These are phyloP conservation scores for Zoanthus gigantus DNA, from an alignment of 92 coral and sea anemone species.

Conservation along the genomic window DNA sequence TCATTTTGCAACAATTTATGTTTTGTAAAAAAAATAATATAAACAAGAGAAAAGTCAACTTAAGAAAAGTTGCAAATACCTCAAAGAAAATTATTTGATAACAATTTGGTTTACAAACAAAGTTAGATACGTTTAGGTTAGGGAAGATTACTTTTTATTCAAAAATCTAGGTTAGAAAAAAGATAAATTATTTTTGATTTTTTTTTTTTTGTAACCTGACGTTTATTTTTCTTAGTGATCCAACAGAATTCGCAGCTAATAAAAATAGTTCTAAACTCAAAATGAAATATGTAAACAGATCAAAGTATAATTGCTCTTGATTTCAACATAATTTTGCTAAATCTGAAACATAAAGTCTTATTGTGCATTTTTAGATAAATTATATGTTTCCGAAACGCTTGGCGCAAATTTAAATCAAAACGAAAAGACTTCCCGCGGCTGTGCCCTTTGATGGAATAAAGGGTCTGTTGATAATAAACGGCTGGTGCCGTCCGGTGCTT, in stretches of 20 bases:
- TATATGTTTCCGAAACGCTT: not conserved
- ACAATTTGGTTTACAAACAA: not conserved
- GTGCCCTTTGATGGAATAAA: not conserved
- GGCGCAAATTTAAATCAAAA: not conserved
- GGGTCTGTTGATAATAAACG: slow-evolving; percentile 20
- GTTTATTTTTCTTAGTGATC: slow-evolving; percentile 42
- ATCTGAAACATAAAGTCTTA: not conserved
- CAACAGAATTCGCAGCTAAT: slow-evolving; percentile 45
- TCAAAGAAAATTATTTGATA: not conserved
- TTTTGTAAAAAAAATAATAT: slow-evolving; percentile 24
- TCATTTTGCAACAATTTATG: slow-evolving; percentile 39
- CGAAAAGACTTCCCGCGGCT: not conserved
- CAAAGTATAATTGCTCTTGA: not conserved
- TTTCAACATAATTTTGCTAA: not conserved
- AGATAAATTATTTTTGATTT: not conserved
- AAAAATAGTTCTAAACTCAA: slow-evolving; percentile 36
- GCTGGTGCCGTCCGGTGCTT: slow-evolving; percentile 40
- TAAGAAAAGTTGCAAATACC: not conserved
- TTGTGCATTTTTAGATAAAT: not conserved
- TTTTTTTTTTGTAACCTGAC: slow-evolving; percentile 27
- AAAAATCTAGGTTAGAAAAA: not conserved
- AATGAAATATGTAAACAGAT: slow-evolving; percentile 41
- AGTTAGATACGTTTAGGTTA: not conserved
- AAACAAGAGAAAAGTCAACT: not conserved
- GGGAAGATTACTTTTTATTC: not conserved